A percentile compares a stretch with the other conserved stretches of the same genome.
Conservation (phyloP, 2,113 vertebrate species). For the Sminthopsis crassicaudata region DNA sequence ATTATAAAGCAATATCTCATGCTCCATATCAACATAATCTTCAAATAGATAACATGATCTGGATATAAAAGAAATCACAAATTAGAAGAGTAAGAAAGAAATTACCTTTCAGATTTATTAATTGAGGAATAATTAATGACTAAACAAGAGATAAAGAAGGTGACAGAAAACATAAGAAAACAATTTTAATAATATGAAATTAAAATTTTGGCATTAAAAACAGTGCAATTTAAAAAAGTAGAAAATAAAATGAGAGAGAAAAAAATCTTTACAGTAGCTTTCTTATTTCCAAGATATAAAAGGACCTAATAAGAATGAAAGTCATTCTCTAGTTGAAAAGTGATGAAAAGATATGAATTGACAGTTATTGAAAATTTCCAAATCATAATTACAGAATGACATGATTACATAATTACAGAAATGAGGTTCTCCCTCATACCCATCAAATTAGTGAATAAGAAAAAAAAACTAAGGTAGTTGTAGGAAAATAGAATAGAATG, state of each 20-base stretch:
- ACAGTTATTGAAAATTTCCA: neutral
- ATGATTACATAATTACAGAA: too few relatives aligned
- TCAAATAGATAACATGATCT: neutral
- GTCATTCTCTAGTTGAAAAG: neutral
- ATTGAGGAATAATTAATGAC: neutral
- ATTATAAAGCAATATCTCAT: too few relatives aligned
- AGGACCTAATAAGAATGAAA: neutral
- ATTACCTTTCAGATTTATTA: neutral
- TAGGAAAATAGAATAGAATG: neutral
- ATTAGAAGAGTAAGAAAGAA: neutral
- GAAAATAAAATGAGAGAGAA: neutral
- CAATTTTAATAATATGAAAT: neutral
- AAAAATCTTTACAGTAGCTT: neutral
- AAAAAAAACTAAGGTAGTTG: neutral
- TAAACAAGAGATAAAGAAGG: neutral
- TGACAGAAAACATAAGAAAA: neutral
- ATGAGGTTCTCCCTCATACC: neutral
- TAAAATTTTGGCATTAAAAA: neutral
- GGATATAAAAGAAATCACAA: neutral
- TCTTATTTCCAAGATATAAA: neutral
- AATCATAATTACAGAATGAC: neutral
- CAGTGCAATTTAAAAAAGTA: neutral
- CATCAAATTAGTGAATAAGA: neutral
- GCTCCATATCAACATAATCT: neutral
- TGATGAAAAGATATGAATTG: neutral